These are phyloP conservation scores for Danio albolineatus DNA, from an alignment of 2,797 vertebrate genomes.

Conservation along the genomic window DNA sequence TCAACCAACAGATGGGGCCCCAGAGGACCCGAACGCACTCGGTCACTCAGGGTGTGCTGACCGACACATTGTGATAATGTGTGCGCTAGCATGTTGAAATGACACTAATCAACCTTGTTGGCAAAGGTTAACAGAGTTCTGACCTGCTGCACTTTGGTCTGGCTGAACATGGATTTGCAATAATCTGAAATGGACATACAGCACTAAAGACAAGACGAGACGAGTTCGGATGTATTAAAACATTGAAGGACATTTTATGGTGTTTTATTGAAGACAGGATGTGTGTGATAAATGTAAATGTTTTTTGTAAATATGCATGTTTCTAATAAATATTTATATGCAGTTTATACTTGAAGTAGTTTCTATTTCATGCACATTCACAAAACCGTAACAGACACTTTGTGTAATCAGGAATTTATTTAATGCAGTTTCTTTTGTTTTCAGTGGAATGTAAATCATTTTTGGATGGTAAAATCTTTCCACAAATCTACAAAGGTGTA, in stretches of 20 bases:
- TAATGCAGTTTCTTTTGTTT: background rate
- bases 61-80: conserved; percentile 54
- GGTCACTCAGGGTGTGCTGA: conserved; percentile 62
- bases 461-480: too few species aligned
- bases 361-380: too few species aligned
- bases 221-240: conserved; percentile 16
- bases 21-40: conserved; percentile 63
- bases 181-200: background rate
- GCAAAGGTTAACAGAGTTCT: conserved; percentile 31
- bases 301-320: conserved; percentile 33
- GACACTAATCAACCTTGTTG: conserved; percentile 5
- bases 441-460: too few species aligned
- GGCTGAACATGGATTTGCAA: conserved; percentile 6
- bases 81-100: conserved; percentile 22
- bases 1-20: conserved; percentile 81
- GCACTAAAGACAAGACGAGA: background rate
- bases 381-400: background rate
- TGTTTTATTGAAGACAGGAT: background rate
- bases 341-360: background rate
- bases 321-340: conserved; percentile 43
- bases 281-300: conserved; percentile 21
- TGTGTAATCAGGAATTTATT: background rate
- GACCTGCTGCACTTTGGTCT: conserved; percentile 42
- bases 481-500: too few species aligned
- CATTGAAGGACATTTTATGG: background rate